Conservation (phyloP, 2,888 invertebrate genomes). For the Archaeoteleia sp. region DNA sequence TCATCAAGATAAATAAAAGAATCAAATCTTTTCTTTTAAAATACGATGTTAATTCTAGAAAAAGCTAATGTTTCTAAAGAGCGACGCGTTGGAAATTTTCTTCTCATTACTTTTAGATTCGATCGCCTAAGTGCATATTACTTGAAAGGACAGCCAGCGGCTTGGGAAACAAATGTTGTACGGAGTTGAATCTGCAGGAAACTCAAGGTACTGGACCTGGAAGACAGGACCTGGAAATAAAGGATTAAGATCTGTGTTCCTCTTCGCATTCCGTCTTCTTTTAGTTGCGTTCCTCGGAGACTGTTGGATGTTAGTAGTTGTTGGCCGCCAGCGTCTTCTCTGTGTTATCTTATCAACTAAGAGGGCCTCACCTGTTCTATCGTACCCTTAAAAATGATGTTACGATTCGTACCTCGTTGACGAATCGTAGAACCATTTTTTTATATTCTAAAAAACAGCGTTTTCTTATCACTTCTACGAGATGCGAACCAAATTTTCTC, state of each 20-base stretch:
- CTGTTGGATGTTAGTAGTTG: conserved; percentile 30
- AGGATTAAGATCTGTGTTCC: conserved; percentile 69
- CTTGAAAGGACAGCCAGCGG: conserved; percentile 71
- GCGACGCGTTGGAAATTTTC: not conserved
- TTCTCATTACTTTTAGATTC: conserved; percentile 38
- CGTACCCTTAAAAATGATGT: not conserved
- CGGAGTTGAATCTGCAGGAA: conserved; percentile 73
- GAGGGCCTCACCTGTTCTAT: conserved; percentile 54
- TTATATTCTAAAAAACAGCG: not conserved
- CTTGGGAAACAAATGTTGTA: conserved; percentile 69
- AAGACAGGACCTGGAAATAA: conserved; percentile 75
- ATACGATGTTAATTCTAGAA: no score
- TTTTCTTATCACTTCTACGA: not conserved
- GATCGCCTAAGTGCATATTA: conserved; percentile 38
- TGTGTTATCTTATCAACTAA: conserved; percentile 55
- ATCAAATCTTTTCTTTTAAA: no score
- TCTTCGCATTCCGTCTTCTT: conserved; percentile 39
- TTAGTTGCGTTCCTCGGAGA: conserved; percentile 30
- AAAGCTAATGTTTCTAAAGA: not conserved
- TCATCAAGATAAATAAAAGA: no score
- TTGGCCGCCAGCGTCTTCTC: conserved; percentile 21
- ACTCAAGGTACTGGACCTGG: conserved; percentile 73
- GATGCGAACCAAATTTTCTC: no score
- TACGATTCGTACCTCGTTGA: conserved; percentile 5
- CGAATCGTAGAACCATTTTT: not conserved